Evolutionary conservation across 2,888 invertebrate genomes (phyloP), one percentile per base, ranked within the genome.

Genomic region (Thumatha senex): DNA sequence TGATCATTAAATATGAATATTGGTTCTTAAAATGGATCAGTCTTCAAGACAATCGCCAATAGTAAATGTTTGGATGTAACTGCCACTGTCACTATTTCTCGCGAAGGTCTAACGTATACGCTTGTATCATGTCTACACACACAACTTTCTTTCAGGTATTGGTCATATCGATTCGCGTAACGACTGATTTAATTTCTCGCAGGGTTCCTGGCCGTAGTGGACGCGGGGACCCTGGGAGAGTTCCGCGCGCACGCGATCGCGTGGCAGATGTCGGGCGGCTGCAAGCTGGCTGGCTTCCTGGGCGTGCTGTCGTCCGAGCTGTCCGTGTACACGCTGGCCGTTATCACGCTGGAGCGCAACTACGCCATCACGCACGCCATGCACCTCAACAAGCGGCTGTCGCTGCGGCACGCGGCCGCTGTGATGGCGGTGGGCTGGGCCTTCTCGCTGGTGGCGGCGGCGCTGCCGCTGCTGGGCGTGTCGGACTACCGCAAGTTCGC

Each of bases 331-430:
- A 99, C 99, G 2, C 92, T 99, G 72, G 98, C 99, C 1, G 97
- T 99, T 48, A 99, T 99, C 72, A 98, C 99, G 0, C 89, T 98
- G 70, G 98, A 99, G 86, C 93, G 98, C 24, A 98, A 98, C 89
- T 98, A 98, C 88, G 98, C 98, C 67, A 99, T 99, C 79, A 98
- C 98, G 1, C 98, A 98, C 89, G 98, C 98, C 51, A 98, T 98
- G 96, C 98, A 98, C 84, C 93, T 98, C 53, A 99, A 99, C 87
- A 98, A 98, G 85, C 93, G 96, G 11, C 92, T 99, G n/a, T 97
- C 98, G 0, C 87, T 98, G 62, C 95, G 96, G 38, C 98, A 98
- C 87, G 98, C 98, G 3, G 96, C 96, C 46, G 97, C 95, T 76
- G 97, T 98, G 55, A 98, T 98, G 98, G 93, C 95, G 12, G 93